These are phyloP conservation scores for Epinephelus fuscoguttatus DNA, from an alignment of 2,113 vertebrate genomes.

Conservation along the genomic window DNA sequence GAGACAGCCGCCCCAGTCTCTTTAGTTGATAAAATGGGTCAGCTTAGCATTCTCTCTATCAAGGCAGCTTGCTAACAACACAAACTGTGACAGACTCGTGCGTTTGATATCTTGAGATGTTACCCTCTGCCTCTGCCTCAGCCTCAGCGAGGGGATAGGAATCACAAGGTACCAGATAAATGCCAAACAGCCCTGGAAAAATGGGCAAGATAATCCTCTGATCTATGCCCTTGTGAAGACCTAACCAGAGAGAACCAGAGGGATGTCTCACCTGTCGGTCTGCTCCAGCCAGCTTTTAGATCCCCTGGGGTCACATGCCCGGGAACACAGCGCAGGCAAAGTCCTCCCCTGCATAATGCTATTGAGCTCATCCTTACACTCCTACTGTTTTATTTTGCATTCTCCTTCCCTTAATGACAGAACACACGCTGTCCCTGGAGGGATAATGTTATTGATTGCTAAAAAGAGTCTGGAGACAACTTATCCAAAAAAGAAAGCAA, in stretches of 20 bases:
- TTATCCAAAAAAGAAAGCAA: constrained; percentile 5
- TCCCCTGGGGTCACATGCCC: constrained; percentile 33
- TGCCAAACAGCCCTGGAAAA: constrained; percentile 55
- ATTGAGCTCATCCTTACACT: constrained; percentile 8
- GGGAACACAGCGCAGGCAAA: constrained; percentile 21
- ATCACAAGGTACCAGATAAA: constrained; percentile 74
- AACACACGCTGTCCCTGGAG: constrained; percentile 6
- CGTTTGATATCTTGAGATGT: constrained; percentile 68
- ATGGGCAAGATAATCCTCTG: constrained; percentile 66
- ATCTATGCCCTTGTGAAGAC: constrained; percentile 66
- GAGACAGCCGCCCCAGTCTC: constrained; percentile 56
- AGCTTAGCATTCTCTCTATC: constrained; percentile 50
- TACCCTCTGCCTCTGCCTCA: constrained; percentile 6
- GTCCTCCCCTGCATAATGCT: constrained; percentile 25
- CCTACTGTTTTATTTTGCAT: constrained; percentile 32
- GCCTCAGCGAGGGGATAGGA: constrained; percentile 35
- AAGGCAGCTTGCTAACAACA: constrained; percentile 65
- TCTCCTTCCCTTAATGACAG: constrained; percentile 31
- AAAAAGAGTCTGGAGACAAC: constrained; percentile 22
- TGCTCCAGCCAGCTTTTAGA: constrained; percentile 40
- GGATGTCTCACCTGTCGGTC: constrained; percentile 57
- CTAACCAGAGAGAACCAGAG: constrained; percentile 31
- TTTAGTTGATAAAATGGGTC: constrained; percentile 75
- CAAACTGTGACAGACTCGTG: constrained; percentile 59
- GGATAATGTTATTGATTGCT: constrained; percentile 50